Evolutionary conservation across 1,140 invertebrate genomes (phyloP).

Genomic region (Euwallacea fornicatus): DNA sequence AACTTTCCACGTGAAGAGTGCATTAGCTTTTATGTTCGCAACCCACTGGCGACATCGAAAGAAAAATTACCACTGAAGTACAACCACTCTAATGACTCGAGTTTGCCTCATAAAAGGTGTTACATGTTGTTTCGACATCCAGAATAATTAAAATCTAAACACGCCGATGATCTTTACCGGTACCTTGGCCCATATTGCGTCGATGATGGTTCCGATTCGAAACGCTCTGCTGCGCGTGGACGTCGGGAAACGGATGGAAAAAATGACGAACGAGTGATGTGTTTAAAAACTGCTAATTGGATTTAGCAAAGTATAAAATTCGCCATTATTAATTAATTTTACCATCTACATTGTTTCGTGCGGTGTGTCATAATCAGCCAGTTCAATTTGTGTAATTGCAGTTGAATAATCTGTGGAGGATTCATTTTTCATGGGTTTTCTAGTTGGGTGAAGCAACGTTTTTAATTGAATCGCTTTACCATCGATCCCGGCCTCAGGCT

Average conservation of each 20-base stretch:
- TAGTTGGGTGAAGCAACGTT: constrained; percentile 18
- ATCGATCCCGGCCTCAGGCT: not conserved
- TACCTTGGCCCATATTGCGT: constrained; percentile 42
- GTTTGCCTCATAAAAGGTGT: constrained; percentile 19
- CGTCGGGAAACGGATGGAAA: constrained; percentile 14
- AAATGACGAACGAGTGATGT: not conserved
- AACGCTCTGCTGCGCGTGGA: constrained; percentile 25
- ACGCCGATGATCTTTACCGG: constrained; percentile 32
- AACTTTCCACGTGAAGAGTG: constrained; percentile 21
- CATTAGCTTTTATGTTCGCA: constrained; percentile 24
- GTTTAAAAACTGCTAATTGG: constrained; percentile 17
- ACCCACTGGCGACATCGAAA: constrained; percentile 1
- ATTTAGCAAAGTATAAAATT: constrained; percentile 26
- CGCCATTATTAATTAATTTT: constrained; percentile 20
- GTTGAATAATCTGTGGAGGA: constrained; percentile 27
- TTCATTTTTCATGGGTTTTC: constrained; percentile 29
- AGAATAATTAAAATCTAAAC: constrained; percentile 38
- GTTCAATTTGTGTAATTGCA: constrained; percentile 22
- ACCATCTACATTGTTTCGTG: constrained; percentile 21
- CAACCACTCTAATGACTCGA: constrained; percentile 17
- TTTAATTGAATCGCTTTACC: not conserved
- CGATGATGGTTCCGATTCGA: constrained; percentile 27
- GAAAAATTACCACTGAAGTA: constrained; percentile 15
- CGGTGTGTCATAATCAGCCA: constrained; percentile 22
- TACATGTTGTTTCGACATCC: constrained; percentile 32